Percentiles rank a stretch among this genome's conserved stretches.
phyloP scores from a whole-genome alignment of 2,113 vertebrate species.

The Ailuropoda melanoleuca region DNA sequence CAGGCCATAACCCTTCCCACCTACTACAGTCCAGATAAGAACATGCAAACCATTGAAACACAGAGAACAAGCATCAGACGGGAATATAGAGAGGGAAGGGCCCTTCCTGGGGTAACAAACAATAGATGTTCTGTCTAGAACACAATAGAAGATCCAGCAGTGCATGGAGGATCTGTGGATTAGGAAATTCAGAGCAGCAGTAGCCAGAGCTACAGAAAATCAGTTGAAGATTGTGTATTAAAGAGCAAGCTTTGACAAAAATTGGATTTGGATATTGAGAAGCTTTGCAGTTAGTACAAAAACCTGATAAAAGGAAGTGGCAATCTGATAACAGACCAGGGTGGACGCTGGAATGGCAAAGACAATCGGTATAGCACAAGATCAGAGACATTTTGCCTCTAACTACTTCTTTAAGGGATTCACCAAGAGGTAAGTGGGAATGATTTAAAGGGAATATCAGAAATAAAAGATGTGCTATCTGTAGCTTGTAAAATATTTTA shows the following conservation, averaged over 20 bases:
- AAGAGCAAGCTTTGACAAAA: neutral
- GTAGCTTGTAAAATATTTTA: neutral
- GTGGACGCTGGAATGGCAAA: neutral
- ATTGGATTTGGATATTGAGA: neutral
- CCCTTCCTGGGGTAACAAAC: neutral
- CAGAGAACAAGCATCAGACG: conserved; percentile 14
- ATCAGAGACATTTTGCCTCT: neutral
- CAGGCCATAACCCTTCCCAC: conserved; percentile 55
- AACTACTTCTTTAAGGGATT: neutral
- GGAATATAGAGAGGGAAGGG: neutral
- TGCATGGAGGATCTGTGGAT: neutral
- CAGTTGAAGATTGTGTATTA: neutral
- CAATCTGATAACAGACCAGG: neutral
- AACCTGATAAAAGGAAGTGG: conserved; percentile 17
- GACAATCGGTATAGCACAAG: neutral
- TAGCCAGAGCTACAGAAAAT: neutral
- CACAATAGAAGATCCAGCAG: conserved; percentile 2
- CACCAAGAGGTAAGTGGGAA: neutral
- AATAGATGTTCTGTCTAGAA: neutral
- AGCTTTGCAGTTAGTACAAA: neutral
- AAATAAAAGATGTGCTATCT: neutral
- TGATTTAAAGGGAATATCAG: neutral
- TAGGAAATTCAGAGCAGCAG: conserved; percentile 15
- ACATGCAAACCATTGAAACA: conserved; percentile 18
- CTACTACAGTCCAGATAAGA: conserved; percentile 38